A percentile compares a stretch with the other conserved stretches of the same genome.
Evolutionary conservation across 2,113 vertebrate genomes (phyloP).

Genomic region (Fulica atra): DNA sequence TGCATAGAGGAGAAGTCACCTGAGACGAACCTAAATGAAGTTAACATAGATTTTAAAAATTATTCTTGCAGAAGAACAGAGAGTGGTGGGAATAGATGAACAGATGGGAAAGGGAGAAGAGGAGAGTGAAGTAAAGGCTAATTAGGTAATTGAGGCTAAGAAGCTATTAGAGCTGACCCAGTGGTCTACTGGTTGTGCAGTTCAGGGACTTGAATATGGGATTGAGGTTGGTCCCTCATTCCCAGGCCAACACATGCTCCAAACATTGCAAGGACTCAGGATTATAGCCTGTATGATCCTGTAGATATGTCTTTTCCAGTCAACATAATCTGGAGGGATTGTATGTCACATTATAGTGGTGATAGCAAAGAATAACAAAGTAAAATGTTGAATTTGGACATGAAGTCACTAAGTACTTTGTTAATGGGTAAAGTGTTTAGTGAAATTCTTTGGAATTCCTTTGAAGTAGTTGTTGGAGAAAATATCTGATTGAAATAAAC

Average conservation of each 20-base stretch:
- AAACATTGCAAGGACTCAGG: background rate
- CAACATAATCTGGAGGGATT: background rate
- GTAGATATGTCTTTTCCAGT: background rate
- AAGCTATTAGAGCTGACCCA: conserved; percentile 68
- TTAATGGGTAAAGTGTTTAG: background rate
- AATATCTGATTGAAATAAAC: background rate
- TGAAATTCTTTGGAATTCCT: background rate
- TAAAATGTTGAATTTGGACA: background rate
- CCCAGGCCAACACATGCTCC: background rate
- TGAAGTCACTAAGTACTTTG: background rate
- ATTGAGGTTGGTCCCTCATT: conserved; percentile 20
- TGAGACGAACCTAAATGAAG: conserved; percentile 71
- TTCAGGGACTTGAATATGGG: conserved; percentile 43
- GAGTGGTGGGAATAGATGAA: conserved; percentile 71
- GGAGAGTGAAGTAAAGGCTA: conserved; percentile 61
- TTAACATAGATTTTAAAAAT: conserved; percentile 71
- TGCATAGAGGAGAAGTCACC: conserved; percentile 52
- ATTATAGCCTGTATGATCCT: background rate
- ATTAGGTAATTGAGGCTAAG: conserved; percentile 72
- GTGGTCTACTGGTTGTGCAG: conserved; percentile 42
- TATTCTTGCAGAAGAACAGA: conserved; percentile 67
- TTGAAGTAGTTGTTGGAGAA: background rate
- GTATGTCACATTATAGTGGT: background rate
- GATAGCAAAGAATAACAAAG: background rate
- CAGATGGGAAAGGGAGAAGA: conserved; percentile 68